Evolutionary conservation across 2,113 vertebrate genomes (phyloP), one percentile per base, ranked within the genome.

Genomic region (Rhynchomys soricoides): DNA sequence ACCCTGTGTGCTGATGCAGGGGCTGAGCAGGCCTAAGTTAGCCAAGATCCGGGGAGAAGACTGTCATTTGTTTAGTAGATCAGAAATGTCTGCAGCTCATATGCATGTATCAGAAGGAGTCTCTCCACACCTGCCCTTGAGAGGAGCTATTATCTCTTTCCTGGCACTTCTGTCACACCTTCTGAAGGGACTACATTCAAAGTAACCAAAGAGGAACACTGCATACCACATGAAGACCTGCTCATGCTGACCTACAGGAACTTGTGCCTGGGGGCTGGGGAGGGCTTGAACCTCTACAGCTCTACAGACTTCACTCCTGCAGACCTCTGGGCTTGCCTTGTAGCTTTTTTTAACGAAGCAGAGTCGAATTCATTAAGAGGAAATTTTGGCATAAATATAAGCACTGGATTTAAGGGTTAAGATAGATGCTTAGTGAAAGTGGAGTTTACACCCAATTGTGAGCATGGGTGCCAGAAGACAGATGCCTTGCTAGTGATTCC

Each of bases 171-270:
- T 31, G 21, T 21, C 66, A 43, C 40, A 29, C 10, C 24, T 50
- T 50, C 64, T 93, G 45, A 29, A 34, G 24, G 5, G 31, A 6
- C 13, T 43, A 22, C 15, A 37, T 31, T 43, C 2, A 24, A 34
- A 4, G 3, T 1, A 31, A 29, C 31, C 24, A 2, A 5, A 19
- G n/a, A 43, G 17, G 3, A 3, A 3, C 12, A 37, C 4, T 6
- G 40, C 7, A 7, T 3, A 3, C 1, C 29, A 45, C 45, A 2
- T 19, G 40, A 40, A 62, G 15, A 50, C 29, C 7, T 17, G 5
- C n/a, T 15, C 26, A 19, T 11, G 43, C 40, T 64, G 24, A 16
- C 40, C 40, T 31, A 31, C 45, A 62, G 74, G 13, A 10, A 24
- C 73, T 87, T 7, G 1, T 17, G 2, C 37, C 52, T 34, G 31